Evolutionary conservation across 2,113 vertebrate species (phyloP), one percentile per base, ranked within the genome.

Genomic region (Notechis scutatus): DNA sequence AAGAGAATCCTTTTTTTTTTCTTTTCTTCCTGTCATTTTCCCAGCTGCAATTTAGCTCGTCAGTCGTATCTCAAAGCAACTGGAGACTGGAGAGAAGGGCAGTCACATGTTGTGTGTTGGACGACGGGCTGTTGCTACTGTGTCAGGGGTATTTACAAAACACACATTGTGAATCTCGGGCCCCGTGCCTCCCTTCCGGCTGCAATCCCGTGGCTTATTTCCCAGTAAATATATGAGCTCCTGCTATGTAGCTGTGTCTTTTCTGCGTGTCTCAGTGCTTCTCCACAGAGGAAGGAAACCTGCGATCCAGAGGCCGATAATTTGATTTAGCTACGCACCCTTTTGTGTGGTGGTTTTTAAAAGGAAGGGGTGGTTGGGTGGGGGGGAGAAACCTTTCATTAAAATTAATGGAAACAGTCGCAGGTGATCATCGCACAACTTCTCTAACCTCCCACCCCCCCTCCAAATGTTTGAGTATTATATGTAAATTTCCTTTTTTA

Each of bases 391-490:
- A 0, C 3, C 85, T 94, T 93, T 93, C 81, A 93, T 93, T 94
- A 47, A 90, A 93, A 93, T 94, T 87, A 95, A 94, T 94, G 89
- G 91, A 86, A 90, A 87, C 59, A 87, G 55, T 96, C 95, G 64
- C 0, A 29, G 92, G 92, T 59, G 91, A 92, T 93, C 18, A 1
- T 95, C 93, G 20, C 57, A 18, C 15, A 34, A 5, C 45, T 88
- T 94, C 74, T 88, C 94, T 95, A 89, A 85, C 92, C 23, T 47
- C 88, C 23, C 55, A 5, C 47, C 47, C 18, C 18, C 7, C 23
- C 7, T 59, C 59, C 81, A 92, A 88, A 59, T 91, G 57, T 47
- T 92, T 89, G 42, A 90, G 61, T 81, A 24, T 81, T 90, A 42
- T 11, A 24, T 55, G 0, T 42, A 24, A 56, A 69, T 59, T 59